Evolutionary conservation across 2,113 vertebrate genomes (phyloP).

Genomic region (Sitta europaea): DNA sequence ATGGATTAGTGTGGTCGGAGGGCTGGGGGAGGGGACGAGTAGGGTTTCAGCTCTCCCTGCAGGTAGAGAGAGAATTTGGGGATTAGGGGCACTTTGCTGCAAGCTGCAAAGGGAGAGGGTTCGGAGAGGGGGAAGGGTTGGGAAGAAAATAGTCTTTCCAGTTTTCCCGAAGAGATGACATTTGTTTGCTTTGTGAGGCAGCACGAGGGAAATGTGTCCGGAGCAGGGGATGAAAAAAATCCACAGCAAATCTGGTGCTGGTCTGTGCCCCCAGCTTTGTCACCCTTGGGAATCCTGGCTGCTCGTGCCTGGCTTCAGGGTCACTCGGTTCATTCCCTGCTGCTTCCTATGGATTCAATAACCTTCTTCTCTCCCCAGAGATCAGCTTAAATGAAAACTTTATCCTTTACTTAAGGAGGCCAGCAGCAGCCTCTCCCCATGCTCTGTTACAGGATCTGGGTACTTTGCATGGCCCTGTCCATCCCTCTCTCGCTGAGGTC

Average conservation of each 20-base stretch:
- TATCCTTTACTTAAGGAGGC: slow-evolving; percentile 30
- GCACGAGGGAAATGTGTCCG: background rate
- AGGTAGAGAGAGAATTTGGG: slow-evolving; percentile 42
- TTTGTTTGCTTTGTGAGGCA: background rate
- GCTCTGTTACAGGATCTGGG: background rate
- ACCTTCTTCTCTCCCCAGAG: slow-evolving; percentile 30
- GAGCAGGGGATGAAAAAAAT: background rate
- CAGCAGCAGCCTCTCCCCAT: background rate
- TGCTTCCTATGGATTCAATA: slow-evolving; percentile 34
- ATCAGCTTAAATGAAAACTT: slow-evolving; percentile 40
- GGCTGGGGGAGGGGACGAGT: slow-evolving; percentile 11
- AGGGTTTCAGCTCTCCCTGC: slow-evolving; percentile 23
- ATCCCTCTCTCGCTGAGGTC: background rate
- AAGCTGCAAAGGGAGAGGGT: background rate
- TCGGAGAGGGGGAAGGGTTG: background rate
- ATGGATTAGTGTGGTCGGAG: slow-evolving; percentile 31
- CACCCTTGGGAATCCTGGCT: background rate
- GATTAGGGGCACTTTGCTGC: slow-evolving; percentile 7
- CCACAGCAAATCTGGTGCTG: background rate
- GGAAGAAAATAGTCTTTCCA: background rate
- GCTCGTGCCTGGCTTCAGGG: background rate
- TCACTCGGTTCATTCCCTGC: background rate
- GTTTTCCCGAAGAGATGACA: background rate
- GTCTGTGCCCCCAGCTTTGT: background rate
- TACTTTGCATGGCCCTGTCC: background rate